Conservation (phyloP, 1,140 invertebrate species). For the Protaetia brevitarsis region DNA sequence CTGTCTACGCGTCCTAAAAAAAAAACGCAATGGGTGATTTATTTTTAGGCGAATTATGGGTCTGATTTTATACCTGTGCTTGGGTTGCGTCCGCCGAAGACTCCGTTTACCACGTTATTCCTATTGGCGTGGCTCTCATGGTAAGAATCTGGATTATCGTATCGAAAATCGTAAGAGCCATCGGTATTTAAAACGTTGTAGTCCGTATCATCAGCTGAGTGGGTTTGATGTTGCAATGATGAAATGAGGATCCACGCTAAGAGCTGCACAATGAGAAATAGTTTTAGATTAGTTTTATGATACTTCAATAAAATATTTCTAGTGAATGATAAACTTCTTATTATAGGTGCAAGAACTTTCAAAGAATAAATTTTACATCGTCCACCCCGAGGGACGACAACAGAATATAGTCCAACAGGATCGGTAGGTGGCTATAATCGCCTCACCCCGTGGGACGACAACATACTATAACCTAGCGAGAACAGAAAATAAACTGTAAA, state of each 20-base stretch:
- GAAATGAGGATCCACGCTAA: neutral
- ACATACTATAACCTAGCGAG: too few relatives aligned
- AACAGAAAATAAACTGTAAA: too few relatives aligned
- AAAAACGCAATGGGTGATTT: neutral
- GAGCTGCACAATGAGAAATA: neutral
- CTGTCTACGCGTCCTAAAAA: slow-evolving; percentile 56
- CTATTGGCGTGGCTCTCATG: slow-evolving; percentile 59
- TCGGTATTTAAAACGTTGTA: slow-evolving; percentile 52
- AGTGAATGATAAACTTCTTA: too few relatives aligned
- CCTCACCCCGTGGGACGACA: too few relatives aligned
- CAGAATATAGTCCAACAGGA: too few relatives aligned
- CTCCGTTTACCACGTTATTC: slow-evolving; percentile 60
- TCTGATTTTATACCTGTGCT: slow-evolving; percentile 49
- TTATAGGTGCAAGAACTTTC: too few relatives aligned
- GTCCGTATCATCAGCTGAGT: slow-evolving; percentile 38
- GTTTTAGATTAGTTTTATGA: too few relatives aligned
- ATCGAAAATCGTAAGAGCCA: slow-evolving; percentile 65
- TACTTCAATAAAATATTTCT: too few relatives aligned
- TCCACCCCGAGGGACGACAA: too few relatives aligned
- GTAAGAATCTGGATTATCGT: slow-evolving; percentile 64
- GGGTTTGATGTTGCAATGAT: neutral
- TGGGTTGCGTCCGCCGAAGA: slow-evolving; percentile 63
- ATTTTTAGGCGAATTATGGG: neutral
- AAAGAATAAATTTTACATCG: too few relatives aligned
- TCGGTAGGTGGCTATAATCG: too few relatives aligned